Conservation (phyloP, 2,888 invertebrate species). For the Bruchidius siliquastri region DNA sequence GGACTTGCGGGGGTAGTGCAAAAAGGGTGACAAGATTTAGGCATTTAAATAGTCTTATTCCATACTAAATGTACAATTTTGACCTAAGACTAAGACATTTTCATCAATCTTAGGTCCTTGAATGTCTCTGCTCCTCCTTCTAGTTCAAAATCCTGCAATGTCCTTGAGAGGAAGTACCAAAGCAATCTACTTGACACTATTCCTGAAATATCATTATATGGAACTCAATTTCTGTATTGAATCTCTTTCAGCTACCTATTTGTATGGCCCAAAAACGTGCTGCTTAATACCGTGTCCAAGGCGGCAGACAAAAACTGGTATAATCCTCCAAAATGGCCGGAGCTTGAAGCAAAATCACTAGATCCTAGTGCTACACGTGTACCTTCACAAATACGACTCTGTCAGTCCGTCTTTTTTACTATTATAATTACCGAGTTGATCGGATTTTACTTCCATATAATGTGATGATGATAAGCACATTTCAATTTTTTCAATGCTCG, state of each 20-base stretch:
- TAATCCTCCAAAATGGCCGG: background rate
- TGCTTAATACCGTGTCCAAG: background rate
- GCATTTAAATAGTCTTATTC: no score
- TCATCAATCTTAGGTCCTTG: no score
- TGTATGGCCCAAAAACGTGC: background rate
- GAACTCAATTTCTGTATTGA: background rate
- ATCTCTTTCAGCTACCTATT: background rate
- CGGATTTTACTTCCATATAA: background rate
- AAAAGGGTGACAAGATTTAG: no score
- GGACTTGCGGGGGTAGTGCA: no score
- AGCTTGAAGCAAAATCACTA: background rate
- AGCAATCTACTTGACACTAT: no score
- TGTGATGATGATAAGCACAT: background rate
- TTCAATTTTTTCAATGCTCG: background rate
- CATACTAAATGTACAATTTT: no score
- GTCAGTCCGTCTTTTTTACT: slow-evolving; percentile 8
- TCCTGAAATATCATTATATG: no score
- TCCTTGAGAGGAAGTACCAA: no score
- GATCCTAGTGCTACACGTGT: background rate
- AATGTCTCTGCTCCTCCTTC: no score
- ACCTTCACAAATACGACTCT: background rate
- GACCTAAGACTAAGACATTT: no score
- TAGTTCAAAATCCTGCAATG: no score
- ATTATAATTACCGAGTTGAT: slow-evolving; percentile 6
- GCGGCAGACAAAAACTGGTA: background rate